These are phyloP conservation scores for Phenganax stokvisi DNA, from an alignment of 92 coral and sea anemone species.

Conservation along the genomic window DNA sequence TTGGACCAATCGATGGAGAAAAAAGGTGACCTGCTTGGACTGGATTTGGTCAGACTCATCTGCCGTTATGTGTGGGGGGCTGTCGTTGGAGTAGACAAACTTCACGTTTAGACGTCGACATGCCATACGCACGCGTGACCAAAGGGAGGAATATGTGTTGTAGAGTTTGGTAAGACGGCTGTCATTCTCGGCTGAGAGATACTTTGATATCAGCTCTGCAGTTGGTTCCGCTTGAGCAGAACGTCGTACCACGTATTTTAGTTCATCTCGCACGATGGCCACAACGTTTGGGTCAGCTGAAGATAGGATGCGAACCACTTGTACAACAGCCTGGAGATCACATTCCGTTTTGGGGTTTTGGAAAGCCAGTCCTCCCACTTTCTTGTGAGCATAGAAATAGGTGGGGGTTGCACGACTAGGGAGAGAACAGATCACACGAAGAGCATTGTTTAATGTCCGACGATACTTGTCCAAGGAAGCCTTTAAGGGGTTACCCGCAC, in stretches of 20 bases:
- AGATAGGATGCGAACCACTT: constrained; percentile 29
- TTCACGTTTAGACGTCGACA: constrained; percentile 14
- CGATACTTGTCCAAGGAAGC: background rate
- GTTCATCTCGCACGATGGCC: constrained; percentile 23
- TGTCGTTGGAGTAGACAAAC: background rate
- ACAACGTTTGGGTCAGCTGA: constrained; percentile 16
- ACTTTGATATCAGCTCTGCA: background rate
- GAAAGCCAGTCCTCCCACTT: constrained; percentile 20
- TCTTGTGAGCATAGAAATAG: constrained; percentile 24
- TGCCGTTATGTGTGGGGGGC: constrained; percentile 7
- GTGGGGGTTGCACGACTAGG: constrained; percentile 11
- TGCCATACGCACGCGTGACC: constrained; percentile 22
- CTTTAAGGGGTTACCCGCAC: background rate
- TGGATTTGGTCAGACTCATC: constrained; percentile 6
- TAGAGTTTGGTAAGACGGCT: background rate
- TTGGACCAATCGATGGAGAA: background rate
- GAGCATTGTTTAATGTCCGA: background rate
- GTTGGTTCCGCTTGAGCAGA: constrained; percentile 20
- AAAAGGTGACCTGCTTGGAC: no score
- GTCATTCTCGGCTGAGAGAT: background rate
- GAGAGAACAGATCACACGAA: constrained; percentile 5
- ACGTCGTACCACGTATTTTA: constrained; percentile 13
- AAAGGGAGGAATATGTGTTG: constrained; percentile 8
- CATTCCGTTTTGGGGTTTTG: constrained; percentile 30
- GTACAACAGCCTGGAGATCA: constrained; percentile 21